These are phyloP conservation scores for Epizoanthus rinbou DNA, from an alignment of 92 coral and sea anemone species.

Conservation along the genomic window DNA sequence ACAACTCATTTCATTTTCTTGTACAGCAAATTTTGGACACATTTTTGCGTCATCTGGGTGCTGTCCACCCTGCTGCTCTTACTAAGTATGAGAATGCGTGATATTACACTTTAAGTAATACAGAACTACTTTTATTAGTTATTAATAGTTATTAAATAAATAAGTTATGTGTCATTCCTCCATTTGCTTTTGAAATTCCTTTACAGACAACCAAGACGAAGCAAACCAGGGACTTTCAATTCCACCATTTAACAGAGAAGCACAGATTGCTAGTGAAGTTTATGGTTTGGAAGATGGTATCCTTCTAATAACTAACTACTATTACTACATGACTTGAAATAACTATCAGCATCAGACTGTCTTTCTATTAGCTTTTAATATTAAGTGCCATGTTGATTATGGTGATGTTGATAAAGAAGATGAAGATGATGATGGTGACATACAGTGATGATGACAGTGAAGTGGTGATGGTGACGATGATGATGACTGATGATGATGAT, in stretches of 20 bases:
- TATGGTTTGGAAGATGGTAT: conserved; percentile 83
- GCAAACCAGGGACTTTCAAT: conserved; percentile 57
- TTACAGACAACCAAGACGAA: conserved; percentile 39
- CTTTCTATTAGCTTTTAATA: too few species aligned
- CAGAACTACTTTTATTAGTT: not conserved
- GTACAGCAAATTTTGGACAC: not conserved
- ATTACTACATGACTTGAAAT: too few species aligned
- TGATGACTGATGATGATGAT: too few species aligned
- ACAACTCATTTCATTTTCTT: not conserved
- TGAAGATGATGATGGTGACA: too few species aligned
- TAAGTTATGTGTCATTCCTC: not conserved
- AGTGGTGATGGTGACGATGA: too few species aligned
- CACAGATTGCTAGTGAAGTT: conserved; percentile 63
- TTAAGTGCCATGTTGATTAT: too few species aligned
- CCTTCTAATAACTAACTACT: conserved; percentile 51
- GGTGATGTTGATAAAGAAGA: too few species aligned
- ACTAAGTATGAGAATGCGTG: not conserved
- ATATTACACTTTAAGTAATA: not conserved
- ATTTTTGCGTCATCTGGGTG: not conserved
- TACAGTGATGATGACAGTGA: too few species aligned
- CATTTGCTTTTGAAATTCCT: not conserved
- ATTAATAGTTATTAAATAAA: too few species aligned
- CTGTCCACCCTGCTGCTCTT: not conserved
- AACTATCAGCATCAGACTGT: too few species aligned
- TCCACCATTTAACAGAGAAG: conserved; percentile 81